A percentile compares a stretch with the other conserved stretches of the same genome.
Evolutionary conservation across 2,888 invertebrate genomes (phyloP).

Genomic region (Euplagia quadripunctaria): DNA sequence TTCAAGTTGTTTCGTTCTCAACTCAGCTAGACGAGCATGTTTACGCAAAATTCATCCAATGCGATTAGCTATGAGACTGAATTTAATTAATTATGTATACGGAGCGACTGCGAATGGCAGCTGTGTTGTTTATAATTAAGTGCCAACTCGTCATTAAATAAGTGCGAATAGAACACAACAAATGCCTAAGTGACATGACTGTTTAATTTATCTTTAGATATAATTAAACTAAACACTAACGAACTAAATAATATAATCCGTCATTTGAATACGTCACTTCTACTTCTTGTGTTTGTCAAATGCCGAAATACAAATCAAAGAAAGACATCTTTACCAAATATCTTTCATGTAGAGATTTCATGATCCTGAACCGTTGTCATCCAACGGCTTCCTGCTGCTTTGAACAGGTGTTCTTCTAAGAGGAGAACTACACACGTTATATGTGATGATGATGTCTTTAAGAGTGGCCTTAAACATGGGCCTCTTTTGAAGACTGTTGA

Average conservation of each 20-base stretch:
- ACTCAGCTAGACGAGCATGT: constrained; percentile 12
- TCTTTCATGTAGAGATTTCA: background rate
- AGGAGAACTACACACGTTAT: background rate
- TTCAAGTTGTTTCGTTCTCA: constrained; percentile 9
- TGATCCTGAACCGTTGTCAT: background rate
- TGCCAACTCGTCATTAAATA: constrained; percentile 27
- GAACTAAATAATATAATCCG: no score
- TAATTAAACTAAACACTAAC: background rate
- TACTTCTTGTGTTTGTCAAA: background rate
- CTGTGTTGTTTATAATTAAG: constrained; percentile 40
- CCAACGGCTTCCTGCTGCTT: background rate
- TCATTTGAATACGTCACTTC: background rate
- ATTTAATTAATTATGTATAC: constrained; percentile 44
- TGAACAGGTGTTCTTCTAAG: background rate
- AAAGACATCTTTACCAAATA: background rate
- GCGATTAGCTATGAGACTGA: constrained; percentile 20
- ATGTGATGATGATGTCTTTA: background rate
- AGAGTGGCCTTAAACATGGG: background rate
- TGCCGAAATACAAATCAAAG: background rate
- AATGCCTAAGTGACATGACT: background rate
- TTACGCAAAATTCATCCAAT: constrained; percentile 22
- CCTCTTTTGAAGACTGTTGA: background rate
- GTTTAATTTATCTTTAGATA: background rate
- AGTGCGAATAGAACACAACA: constrained; percentile 3
- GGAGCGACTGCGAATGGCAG: constrained; percentile 32